Evolutionary conservation across 2,113 vertebrate genomes (phyloP), one percentile per base, ranked within the genome.

Genomic region (Centropus bengalensis): DNA sequence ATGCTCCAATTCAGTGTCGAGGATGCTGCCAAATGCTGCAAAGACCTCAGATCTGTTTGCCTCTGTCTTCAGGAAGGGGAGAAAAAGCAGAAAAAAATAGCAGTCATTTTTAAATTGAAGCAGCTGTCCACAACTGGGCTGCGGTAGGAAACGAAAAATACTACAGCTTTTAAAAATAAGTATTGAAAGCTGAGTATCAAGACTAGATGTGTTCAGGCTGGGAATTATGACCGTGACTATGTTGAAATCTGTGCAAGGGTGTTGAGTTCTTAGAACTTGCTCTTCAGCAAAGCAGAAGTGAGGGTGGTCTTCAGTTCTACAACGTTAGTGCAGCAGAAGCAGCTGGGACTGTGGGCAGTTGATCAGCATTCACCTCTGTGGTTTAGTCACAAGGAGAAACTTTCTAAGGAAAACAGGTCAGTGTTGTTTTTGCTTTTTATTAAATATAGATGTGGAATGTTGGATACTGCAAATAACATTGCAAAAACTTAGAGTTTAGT

Each of bases 251-350:
- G 0, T 59, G 62, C 12, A 62, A 54, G 26, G 4, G 15, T 23
- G 14, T 16, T 51, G 23, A 2, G 58, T 78, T 70, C 44, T 84
- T 85, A 44, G 45, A 62, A 54, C 30, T 82, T 1, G 0, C 19
- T 55, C 20, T 13, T 70, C 8, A 44, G 24, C 49, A 32, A 55
- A 66, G 58, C 67, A 52, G 62, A 64, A 20, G 19, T 75, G 86
- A 81, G 32, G 38, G 30, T 38, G 62, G 15, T 42, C 27, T 82
- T 27, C 0, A 6, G 42, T 27, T 0, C 1, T 0, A 3, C 32
- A 38, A 26, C 32, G 27, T 24, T 18, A 28, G 30, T 2, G 3
- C 42, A 66, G 42, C 24, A 51, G 30, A 47, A 70, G 44, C 7
- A 71, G 47, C 52, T 33, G 26, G 51, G n/a, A 21, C 56, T 36